Conservation (phyloP, 2,888 invertebrate species). For the Luperina nickerlii region DNA sequence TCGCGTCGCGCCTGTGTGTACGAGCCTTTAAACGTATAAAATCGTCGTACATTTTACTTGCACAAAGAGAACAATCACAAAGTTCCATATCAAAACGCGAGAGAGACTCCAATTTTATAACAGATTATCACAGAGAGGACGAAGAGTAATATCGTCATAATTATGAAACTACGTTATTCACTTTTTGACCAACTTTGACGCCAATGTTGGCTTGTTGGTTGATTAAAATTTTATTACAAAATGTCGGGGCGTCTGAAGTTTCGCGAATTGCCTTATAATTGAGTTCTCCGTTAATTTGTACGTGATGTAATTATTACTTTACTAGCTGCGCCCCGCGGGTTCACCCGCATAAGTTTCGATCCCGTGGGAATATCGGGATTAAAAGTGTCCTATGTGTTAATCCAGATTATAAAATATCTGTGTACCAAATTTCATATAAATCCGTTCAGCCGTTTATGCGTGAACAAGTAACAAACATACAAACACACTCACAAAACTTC, state of each 20-base stretch:
- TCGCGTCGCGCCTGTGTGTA: too few species aligned
- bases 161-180: conserved; percentile 50
- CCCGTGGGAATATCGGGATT: too few species aligned
- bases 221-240: conserved; percentile 71
- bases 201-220: conserved; percentile 56
- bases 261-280: conserved; percentile 70
- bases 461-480: too few species aligned
- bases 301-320: conserved; percentile 47
- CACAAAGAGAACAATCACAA: conserved; percentile 2
- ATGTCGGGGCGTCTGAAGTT: conserved; percentile 62
- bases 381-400: too few species aligned
- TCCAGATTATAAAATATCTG: too few species aligned
- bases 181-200: conserved; percentile 52
- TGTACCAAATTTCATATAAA: too few species aligned
- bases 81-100: conserved; percentile 19
- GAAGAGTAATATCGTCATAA: conserved; percentile 40
- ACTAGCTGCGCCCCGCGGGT: too few species aligned
- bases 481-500: too few species aligned
- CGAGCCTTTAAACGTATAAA: background rate
- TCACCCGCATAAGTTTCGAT: too few species aligned
- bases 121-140: conserved; percentile 30
- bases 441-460: too few species aligned
- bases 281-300: conserved; percentile 66
- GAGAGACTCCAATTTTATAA: conserved; percentile 2
- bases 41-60: conserved; percentile 13